Percentiles rank a stretch among this genome's conserved stretches.
Evolutionary conservation across 2,797 vertebrate species (phyloP).

Genomic region (Pampus argenteus): DNA sequence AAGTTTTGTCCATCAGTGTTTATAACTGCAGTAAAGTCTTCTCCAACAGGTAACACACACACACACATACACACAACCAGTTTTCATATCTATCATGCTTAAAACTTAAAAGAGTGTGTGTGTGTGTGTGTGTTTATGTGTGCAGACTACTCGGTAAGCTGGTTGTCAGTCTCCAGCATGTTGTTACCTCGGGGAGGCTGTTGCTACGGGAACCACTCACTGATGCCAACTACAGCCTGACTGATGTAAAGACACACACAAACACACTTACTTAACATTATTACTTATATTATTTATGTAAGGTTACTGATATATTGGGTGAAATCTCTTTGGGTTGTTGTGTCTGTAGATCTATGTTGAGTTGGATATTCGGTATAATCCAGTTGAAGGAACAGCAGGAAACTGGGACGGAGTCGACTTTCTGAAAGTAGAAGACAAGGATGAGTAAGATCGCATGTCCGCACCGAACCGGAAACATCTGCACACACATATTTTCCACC

Average conservation of each 20-base stretch:
- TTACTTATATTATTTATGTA: neutral
- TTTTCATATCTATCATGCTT: neutral
- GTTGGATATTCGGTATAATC: slow-evolving; percentile 92
- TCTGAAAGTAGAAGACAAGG: slow-evolving; percentile 75
- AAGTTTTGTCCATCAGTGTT: slow-evolving; percentile 88
- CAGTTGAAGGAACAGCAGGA: slow-evolving; percentile 88
- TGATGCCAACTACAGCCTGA: slow-evolving; percentile 87
- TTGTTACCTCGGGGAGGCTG: slow-evolving; percentile 86
- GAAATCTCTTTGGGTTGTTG: no score
- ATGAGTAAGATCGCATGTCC: slow-evolving; percentile 83
- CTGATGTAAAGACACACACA: slow-evolving; percentile 81
- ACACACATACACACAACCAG: slow-evolving; percentile 23
- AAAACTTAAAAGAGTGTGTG: slow-evolving; percentile 8
- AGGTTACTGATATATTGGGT: no score
- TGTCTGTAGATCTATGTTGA: slow-evolving; percentile 89
- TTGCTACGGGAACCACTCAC: slow-evolving; percentile 88
- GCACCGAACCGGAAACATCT: neutral
- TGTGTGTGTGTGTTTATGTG: slow-evolving; percentile 18
- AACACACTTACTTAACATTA: slow-evolving; percentile 5
- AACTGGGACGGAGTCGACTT: slow-evolving; percentile 90
- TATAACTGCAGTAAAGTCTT: slow-evolving; percentile 94
- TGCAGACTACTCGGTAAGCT: slow-evolving; percentile 89
- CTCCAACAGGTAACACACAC: slow-evolving; percentile 88
- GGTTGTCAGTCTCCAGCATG: slow-evolving; percentile 91
- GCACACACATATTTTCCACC: neutral